These are phyloP conservation scores for Gymnoscopelus braueri DNA, from an alignment of 2,797 vertebrate genomes.

Conservation along the genomic window DNA sequence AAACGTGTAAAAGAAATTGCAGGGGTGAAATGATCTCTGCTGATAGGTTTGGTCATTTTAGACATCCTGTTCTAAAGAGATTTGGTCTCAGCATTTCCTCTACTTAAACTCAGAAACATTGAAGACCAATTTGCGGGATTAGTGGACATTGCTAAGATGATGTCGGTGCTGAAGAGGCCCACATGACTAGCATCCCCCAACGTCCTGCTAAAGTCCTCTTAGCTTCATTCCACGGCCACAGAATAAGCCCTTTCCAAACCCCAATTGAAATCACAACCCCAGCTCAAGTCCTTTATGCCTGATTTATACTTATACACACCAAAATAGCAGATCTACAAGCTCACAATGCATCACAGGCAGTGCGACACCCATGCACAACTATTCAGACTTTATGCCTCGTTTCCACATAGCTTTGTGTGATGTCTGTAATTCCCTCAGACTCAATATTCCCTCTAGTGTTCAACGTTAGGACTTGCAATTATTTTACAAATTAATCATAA, in stretches of 20 bases:
- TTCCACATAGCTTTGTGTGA: no score
- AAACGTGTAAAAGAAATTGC: conserved; percentile 54
- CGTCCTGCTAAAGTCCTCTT: conserved; percentile 68
- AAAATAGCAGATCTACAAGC: no score
- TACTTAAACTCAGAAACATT: conserved; percentile 65
- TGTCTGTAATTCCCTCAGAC: no score
- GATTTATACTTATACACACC: no score
- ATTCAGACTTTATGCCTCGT: no score
- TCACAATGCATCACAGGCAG: no score
- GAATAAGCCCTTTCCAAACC: conserved; percentile 67
- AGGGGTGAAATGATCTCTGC: conserved; percentile 57
- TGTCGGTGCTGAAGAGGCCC: conserved; percentile 68
- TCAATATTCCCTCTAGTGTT: no score
- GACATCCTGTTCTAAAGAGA: conserved; percentile 67
- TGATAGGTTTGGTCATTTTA: conserved; percentile 72
- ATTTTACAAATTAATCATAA: no score
- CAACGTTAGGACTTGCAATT: no score
- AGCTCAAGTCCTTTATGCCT: background rate
- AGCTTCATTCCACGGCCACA: conserved; percentile 61
- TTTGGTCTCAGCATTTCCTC: conserved; percentile 55
- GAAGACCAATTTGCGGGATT: conserved; percentile 75
- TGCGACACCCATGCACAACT: no score
- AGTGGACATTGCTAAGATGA: conserved; percentile 69
- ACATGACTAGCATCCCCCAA: conserved; percentile 56
- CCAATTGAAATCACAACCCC: conserved; percentile 62